Percentiles rank a stretch among this genome's conserved stretches.
Conservation (phyloP, 2,113 vertebrate species). For the Pipa parva region DNA sequence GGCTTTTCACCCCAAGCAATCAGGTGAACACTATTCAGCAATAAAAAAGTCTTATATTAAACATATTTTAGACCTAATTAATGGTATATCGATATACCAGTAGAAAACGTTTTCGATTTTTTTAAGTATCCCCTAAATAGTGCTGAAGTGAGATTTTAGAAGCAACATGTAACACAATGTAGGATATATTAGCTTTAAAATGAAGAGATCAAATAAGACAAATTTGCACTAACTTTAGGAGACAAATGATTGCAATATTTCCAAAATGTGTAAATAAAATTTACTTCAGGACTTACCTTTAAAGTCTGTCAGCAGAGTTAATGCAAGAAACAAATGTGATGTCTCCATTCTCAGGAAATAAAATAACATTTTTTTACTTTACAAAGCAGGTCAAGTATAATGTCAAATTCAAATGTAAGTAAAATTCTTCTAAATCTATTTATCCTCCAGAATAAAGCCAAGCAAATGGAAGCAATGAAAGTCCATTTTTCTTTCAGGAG, state of each 20-base stretch:
- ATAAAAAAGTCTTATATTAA: too few relatives aligned
- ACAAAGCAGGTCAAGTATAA: neutral
- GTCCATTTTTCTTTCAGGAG: neutral
- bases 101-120: too few relatives aligned
- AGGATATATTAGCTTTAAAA: too few relatives aligned
- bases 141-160: too few relatives aligned
- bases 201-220: too few relatives aligned
- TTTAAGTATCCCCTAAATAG: too few relatives aligned
- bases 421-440: neutral
- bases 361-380: conserved; percentile 1
- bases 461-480: neutral
- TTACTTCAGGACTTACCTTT: conserved; percentile 17
- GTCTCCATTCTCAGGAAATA: neutral
- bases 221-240: too few relatives aligned
- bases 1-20: too few relatives aligned
- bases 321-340: neutral
- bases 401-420: conserved; percentile 1
- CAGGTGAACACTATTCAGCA: too few relatives aligned
- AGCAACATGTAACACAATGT: too few relatives aligned
- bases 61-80: too few relatives aligned
- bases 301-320: conserved; percentile 2
- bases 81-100: too few relatives aligned
- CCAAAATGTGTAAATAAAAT: neutral
- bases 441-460: neutral
- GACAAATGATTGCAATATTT: neutral